phyloP scores from a whole-genome alignment of 2,113 vertebrate genomes.

The Megaceryle torquata region DNA sequence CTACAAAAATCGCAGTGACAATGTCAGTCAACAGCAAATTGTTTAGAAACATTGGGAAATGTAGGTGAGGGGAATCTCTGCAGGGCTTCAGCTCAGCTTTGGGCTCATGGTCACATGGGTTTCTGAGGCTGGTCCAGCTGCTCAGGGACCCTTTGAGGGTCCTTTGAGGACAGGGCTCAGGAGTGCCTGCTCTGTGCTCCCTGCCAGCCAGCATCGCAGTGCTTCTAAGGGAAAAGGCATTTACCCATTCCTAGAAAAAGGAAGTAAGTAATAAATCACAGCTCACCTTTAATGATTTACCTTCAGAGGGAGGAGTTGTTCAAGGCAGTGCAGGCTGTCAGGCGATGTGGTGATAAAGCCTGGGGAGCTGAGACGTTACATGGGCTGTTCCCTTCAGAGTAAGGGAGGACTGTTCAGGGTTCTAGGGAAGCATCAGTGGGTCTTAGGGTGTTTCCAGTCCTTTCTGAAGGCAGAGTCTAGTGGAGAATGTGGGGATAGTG shows the following conservation, averaged over 20 bases:
- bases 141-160: no score
- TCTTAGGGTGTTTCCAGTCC: not conserved
- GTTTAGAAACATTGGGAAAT: not conserved
- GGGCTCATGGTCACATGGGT: no score
- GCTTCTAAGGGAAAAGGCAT: not conserved
- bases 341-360: not conserved
- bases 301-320: not conserved
- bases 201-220: not conserved
- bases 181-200: not conserved
- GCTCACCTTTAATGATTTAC: not conserved
- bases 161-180: rapidly evolving
- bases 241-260: not conserved
- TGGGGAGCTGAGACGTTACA: not conserved
- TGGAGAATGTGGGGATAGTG: not conserved
- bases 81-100: not conserved
- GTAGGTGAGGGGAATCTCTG: not conserved
- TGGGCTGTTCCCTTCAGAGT: not conserved
- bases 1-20: not conserved
- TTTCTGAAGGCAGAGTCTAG: not conserved
- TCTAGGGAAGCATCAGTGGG: not conserved
- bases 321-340: not conserved
- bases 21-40: rapidly evolving
- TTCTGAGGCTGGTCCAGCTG: not conserved
- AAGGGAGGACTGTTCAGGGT: not conserved
- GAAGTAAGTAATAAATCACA: not conserved